phyloP scores from a whole-genome alignment of 2,113 vertebrate species.

The Carollia perspicillata region DNA sequence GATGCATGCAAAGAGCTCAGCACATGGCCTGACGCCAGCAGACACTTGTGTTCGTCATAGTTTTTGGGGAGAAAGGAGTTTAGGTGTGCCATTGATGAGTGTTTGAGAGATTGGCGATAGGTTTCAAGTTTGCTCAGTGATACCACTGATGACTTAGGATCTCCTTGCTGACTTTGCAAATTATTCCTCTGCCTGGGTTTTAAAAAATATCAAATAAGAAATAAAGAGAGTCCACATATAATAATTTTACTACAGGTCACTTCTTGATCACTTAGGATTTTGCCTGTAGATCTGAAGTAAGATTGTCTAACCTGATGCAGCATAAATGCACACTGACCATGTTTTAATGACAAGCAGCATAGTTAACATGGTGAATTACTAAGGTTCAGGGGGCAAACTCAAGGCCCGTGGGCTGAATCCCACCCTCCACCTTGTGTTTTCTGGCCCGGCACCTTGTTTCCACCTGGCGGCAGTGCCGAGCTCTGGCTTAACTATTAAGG shows the following conservation, averaged over 20 bases:
- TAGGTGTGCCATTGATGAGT: neutral
- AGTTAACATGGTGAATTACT: neutral
- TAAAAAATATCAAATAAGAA: slow-evolving; percentile 28
- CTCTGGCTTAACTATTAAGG: no score
- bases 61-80: neutral
- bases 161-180: neutral
- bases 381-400: neutral
- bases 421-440: no score
- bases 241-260: neutral
- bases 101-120: neutral
- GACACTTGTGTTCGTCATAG: neutral
- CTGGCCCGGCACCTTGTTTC: no score
- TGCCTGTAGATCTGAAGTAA: neutral
- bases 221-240: neutral
- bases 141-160: neutral
- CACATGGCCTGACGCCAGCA: neutral
- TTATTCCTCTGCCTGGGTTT: neutral
- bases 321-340: neutral
- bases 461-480: no score
- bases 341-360: neutral
- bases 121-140: neutral
- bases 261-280: slow-evolving; percentile 21
- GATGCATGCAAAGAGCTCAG: neutral
- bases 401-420: no score
- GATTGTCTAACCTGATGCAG: neutral